These are phyloP conservation scores for Aquatica leii DNA, from an alignment of 2,888 invertebrate genomes.

Conservation along the genomic window DNA sequence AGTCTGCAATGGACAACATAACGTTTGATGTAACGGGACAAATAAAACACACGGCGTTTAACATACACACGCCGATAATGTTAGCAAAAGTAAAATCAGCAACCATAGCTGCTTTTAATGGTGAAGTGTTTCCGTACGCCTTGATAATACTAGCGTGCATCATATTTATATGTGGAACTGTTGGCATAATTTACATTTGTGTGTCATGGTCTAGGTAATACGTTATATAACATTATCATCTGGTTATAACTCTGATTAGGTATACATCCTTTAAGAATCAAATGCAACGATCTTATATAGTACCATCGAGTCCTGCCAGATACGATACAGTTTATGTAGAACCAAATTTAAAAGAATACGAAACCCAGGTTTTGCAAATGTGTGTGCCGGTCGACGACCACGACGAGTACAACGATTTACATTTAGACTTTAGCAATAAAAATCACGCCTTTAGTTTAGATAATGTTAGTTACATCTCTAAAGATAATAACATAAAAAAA, in stretches of 20 bases:
- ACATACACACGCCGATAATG: conserved; percentile 69
- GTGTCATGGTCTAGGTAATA: conserved; percentile 90
- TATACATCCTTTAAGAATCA: conserved; percentile 88
- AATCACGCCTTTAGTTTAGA: conserved; percentile 89
- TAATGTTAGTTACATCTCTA: conserved; percentile 87
- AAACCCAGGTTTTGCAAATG: conserved; percentile 94
- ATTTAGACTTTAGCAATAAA: conserved; percentile 85
- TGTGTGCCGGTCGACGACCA: conserved; percentile 87
- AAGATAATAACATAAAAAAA: conserved; percentile 71
- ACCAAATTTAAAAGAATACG: conserved; percentile 90
- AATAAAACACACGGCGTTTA: conserved; percentile 73
- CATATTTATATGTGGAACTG: conserved; percentile 86
- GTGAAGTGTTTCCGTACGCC: conserved; percentile 85
- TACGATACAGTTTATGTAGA: conserved; percentile 77
- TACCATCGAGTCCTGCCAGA: conserved; percentile 67
- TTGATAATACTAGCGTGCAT: conserved; percentile 87
- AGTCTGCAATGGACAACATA: conserved; percentile 70
- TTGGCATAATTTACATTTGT: conserved; percentile 92
- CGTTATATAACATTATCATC: too few relatives aligned
- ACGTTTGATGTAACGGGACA: conserved; percentile 74
- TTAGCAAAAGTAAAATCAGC: conserved; percentile 59
- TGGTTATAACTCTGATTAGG: conserved; percentile 65
- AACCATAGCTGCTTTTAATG: conserved; percentile 57
- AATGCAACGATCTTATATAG: conserved; percentile 62
- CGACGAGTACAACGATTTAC: conserved; percentile 79